Evolutionary conservation across 2,797 vertebrate genomes (phyloP).

Genomic region (Helicolenus hilgendorfi): DNA sequence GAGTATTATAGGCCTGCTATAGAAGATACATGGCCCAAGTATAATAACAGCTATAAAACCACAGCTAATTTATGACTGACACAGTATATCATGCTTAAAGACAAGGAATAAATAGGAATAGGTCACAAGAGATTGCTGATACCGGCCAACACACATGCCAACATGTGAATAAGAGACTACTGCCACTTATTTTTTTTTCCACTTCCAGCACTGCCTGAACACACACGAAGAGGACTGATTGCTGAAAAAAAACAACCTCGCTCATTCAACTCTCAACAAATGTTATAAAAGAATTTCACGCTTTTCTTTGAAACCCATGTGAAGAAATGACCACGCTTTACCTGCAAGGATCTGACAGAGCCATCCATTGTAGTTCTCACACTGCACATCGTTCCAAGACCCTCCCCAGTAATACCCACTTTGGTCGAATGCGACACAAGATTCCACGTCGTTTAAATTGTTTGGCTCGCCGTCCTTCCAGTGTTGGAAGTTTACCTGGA

Average conservation of each 20-base stretch:
- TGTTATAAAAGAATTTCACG: neutral
- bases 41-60: too few relatives aligned
- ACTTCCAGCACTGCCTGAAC: neutral
- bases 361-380: slow-evolving; percentile 89
- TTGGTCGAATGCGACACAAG: slow-evolving; percentile 89
- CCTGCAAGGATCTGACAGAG: slow-evolving; percentile 94
- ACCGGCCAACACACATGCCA: too few relatives aligned
- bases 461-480: slow-evolving; percentile 93
- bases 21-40: slow-evolving; percentile 9
- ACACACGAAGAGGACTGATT: neutral
- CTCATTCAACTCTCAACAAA: neutral
- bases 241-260: neutral
- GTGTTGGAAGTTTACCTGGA: slow-evolving; percentile 91
- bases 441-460: slow-evolving; percentile 91
- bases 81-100: too few relatives aligned
- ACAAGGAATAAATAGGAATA: too few relatives aligned
- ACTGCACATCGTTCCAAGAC: slow-evolving; percentile 93
- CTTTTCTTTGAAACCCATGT: neutral
- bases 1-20: too few relatives aligned
- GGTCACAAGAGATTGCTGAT: too few relatives aligned
- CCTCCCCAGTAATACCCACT: rapidly evolving
- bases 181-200: too few relatives aligned
- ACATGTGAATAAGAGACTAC: too few relatives aligned
- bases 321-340: slow-evolving; percentile 43
- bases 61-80: too few relatives aligned